These are phyloP conservation scores for Synanthedon myopaeformis DNA, from an alignment of 2,888 invertebrate species.

Conservation along the genomic window DNA sequence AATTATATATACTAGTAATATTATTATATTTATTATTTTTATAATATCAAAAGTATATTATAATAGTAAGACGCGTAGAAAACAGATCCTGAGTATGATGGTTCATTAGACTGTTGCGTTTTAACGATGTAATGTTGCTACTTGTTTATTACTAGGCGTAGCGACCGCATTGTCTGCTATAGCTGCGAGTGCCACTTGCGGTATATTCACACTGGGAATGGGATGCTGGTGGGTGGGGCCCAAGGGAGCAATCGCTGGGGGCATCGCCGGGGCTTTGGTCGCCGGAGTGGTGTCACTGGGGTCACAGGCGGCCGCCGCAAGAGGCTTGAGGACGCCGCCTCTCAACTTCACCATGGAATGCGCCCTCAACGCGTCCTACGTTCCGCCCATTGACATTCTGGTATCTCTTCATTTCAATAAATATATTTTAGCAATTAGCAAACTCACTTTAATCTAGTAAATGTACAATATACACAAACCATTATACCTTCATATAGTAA, in stretches of 20 bases:
- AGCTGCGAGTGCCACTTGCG: constrained; percentile 85
- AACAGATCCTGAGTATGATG: too few species aligned
- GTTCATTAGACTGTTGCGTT: neutral
- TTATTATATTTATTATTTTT: too few species aligned
- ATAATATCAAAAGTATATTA: too few species aligned
- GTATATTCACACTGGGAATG: constrained; percentile 87
- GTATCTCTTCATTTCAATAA: constrained; percentile 14
- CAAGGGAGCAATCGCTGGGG: constrained; percentile 73
- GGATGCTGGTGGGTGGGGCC: constrained; percentile 83
- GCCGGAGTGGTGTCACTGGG: constrained; percentile 77
- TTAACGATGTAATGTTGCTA: neutral
- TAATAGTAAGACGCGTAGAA: too few species aligned
- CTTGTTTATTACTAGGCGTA: constrained; percentile 42
- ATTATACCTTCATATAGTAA: too few species aligned
- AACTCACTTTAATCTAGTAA: too few species aligned
- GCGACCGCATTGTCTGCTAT: constrained; percentile 85
- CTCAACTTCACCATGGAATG: constrained; percentile 29
- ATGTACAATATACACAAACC: too few species aligned
- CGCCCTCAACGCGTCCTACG: constrained; percentile 28
- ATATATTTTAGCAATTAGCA: too few species aligned
- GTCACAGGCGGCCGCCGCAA: constrained; percentile 74
- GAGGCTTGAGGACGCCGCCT: constrained; percentile 67
- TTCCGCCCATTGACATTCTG: constrained; percentile 41
- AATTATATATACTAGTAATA: too few species aligned
- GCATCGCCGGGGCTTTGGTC: constrained; percentile 70